Evolutionary conservation across 2,888 invertebrate species (phyloP), one percentile per base, ranked within the genome.

Genomic region (Dasypolia templi): DNA sequence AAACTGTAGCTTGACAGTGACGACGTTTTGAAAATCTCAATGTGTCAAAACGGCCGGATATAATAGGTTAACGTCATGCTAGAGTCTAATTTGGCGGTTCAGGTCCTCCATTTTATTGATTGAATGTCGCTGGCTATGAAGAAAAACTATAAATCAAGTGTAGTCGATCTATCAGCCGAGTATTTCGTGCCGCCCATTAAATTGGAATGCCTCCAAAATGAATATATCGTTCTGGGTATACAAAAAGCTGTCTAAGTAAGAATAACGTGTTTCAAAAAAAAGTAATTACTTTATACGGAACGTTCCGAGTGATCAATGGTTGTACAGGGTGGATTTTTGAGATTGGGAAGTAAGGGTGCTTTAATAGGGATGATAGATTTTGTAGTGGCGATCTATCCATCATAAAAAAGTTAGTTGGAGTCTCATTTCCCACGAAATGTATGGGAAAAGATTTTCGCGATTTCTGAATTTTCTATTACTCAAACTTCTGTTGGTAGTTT

Each of bases 111-210:
- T 64, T 75, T 75, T 75, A 51, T 80, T 75, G 67, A 85, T 77
- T 59, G 56, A 72, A 64, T 68, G 76, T 78, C 86, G 72, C 63
- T 68, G 26, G 46, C 61, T 76, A 49, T 72, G 69, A 68, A 73
- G 77, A 73, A 59, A 75, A 67, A 75, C 83, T 72, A 86, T 85
- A 83, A 79, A 85, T 85, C 84, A 85, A 75, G 53, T 58, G 19
- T 55, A 39, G 62, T 44, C 83, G 58, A 83, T 85, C 77, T 75
- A 86, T 84, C 84, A 84, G 78, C 46, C 51, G 44, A 75, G 61
- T 59, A 58, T 72, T 72, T 65, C 51, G 35, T 77, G 17, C 61
- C 46, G n/a, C 22, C 49, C 66, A 26, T 72, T 73, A 82, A 58
- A 76, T 78, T 64, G 59, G 39, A 65, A 44, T 61, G 56, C 51